These are phyloP conservation scores for Nasonia giraulti DNA, from an alignment of 1,140 invertebrate species.

Conservation along the genomic window DNA sequence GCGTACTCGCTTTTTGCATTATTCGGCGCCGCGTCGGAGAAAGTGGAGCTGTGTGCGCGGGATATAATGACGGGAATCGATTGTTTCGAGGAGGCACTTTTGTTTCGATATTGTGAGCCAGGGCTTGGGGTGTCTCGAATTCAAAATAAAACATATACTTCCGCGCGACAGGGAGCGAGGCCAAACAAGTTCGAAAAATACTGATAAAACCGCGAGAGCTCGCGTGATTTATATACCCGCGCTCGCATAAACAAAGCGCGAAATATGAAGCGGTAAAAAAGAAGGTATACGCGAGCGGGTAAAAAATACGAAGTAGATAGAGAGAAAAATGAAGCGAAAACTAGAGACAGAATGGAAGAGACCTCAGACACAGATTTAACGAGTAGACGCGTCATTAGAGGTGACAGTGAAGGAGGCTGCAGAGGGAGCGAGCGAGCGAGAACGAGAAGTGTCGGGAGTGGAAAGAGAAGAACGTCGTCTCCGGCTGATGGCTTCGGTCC, in stretches of 20 bases:
- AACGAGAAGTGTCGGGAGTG: background rate
- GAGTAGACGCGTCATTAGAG: conserved; percentile 69
- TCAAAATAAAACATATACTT: background rate
- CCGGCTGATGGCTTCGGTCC: conserved; percentile 45
- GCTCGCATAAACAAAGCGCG: background rate
- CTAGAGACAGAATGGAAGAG: conserved; percentile 54
- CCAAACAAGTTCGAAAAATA: conserved; percentile 22
- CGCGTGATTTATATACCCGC: conserved; percentile 32
- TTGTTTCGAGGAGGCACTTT: conserved; percentile 8
- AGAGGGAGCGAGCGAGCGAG: conserved; percentile 9
- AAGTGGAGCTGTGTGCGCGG: background rate
- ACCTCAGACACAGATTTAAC: conserved; percentile 70
- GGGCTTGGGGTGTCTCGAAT: background rate
- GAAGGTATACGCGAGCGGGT: background rate
- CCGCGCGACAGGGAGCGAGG: too few relatives aligned
- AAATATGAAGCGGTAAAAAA: background rate
- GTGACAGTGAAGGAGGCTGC: conserved; percentile 38
- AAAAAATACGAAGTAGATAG: conserved; percentile 8
- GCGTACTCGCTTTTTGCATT: conserved; percentile 26
- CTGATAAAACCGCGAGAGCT: conserved; percentile 3
- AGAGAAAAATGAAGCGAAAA: conserved; percentile 51
- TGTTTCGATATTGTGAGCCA: background rate
- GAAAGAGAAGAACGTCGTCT: conserved; percentile 30
- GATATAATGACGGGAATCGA: background rate
- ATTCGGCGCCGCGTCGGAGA: background rate